Evolutionary conservation across 2,797 vertebrate species (phyloP).

Genomic region (Pipistrellus pygmaeus): DNA sequence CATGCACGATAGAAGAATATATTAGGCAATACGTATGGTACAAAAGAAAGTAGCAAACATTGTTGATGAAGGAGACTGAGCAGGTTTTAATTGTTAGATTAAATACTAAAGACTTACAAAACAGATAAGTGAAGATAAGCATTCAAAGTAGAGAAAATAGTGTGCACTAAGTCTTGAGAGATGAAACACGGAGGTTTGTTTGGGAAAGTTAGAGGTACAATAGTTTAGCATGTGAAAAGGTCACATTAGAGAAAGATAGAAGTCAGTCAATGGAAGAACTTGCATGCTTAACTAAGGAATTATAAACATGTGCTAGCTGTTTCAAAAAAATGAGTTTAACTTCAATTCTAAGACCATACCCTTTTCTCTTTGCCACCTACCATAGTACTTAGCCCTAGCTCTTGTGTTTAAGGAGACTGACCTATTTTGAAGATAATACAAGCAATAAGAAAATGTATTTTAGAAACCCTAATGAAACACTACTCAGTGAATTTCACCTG

Average conservation of each 20-base stretch:
- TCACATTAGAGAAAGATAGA: not conserved
- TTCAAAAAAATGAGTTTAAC: constrained; percentile 2
- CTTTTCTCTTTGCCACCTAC: not conserved
- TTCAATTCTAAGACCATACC: not conserved
- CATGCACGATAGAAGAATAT: not conserved
- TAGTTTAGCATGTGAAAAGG: not conserved
- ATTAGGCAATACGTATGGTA: not conserved
- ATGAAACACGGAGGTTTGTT: not conserved
- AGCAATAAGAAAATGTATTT: constrained; percentile 11
- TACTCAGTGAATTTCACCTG: not conserved
- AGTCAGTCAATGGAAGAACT: not conserved
- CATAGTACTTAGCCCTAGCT: not conserved
- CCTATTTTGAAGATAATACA: not conserved
- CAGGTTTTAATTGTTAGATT: not conserved
- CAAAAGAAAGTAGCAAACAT: not conserved
- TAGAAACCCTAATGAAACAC: not conserved
- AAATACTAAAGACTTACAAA: not conserved
- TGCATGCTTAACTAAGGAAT: not conserved
- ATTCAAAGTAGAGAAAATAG: not conserved
- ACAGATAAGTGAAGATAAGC: not conserved
- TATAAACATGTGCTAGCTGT: not conserved
- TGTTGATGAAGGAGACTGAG: not conserved
- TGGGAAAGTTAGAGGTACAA: not conserved
- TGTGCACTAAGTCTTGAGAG: not conserved
- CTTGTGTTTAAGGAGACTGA: not conserved